Conservation (phyloP, 2,888 invertebrate genomes). For the Sphecodes monilicornis region DNA sequence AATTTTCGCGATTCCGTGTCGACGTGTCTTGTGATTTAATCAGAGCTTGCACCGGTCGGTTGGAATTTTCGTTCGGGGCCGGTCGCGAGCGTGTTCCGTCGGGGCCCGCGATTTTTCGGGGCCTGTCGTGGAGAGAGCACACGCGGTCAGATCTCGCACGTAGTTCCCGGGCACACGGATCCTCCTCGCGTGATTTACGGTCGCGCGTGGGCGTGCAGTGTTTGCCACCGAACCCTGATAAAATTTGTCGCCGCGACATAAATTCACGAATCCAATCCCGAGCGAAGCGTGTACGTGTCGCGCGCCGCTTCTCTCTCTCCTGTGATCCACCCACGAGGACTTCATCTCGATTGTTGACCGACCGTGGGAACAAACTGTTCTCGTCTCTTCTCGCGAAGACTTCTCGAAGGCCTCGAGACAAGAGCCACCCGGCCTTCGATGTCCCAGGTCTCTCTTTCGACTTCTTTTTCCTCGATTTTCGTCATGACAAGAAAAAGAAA, state of each 20-base stretch:
- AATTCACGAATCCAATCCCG: slow-evolving; percentile 80
- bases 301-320: slow-evolving; percentile 69
- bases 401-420: neutral
- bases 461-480: slow-evolving; percentile 3
- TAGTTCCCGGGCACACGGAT: slow-evolving; percentile 65
- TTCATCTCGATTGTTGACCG: slow-evolving; percentile 73
- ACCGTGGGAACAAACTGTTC: slow-evolving; percentile 67
- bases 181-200: slow-evolving; percentile 79
- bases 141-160: neutral
- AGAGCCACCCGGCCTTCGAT: slow-evolving; percentile 28
- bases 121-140: neutral
- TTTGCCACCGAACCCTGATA: slow-evolving; percentile 84
- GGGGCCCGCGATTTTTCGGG: neutral
- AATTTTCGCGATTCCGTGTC: slow-evolving; percentile 1
- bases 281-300: slow-evolving; percentile 69
- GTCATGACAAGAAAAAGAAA: neutral
- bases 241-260: slow-evolving; percentile 84
- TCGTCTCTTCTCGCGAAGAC: neutral
- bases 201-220: slow-evolving; percentile 80
- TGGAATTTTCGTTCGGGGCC: neutral
- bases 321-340: slow-evolving; percentile 38
- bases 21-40: neutral
- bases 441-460: neutral
- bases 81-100: neutral
- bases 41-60: neutral